Evolutionary conservation across 2,888 invertebrate genomes (phyloP).

Genomic region (Cheilosia urbana): DNA sequence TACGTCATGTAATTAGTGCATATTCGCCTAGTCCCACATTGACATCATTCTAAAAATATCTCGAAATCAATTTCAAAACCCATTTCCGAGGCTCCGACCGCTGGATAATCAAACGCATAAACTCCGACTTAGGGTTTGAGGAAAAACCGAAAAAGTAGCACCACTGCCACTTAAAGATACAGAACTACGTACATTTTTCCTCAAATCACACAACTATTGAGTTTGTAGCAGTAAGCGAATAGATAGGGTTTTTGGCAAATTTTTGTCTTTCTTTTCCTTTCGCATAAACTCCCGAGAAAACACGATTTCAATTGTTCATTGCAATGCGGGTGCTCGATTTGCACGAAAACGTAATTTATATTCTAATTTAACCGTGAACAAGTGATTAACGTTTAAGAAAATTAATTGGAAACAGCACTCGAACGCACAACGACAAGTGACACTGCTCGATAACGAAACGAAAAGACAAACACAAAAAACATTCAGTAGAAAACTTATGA

Average conservation of each 20-base stretch:
- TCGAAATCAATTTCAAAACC: conserved; percentile 5
- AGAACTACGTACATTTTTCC: conserved; percentile 68
- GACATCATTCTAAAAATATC: conserved; percentile 55
- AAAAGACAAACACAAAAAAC: conserved; percentile 64
- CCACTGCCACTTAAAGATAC: conserved; percentile 32
- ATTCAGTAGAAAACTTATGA: conserved; percentile 70
- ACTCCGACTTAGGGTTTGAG: neutral
- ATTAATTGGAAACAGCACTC: neutral
- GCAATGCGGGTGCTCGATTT: conserved; percentile 6
- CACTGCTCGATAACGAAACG: conserved; percentile 27
- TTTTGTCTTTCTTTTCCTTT: conserved; percentile 4
- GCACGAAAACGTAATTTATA: conserved; percentile 22
- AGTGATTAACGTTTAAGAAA: neutral
- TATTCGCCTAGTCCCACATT: conserved; percentile 34
- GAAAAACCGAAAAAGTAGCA: neutral
- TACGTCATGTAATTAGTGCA: conserved; percentile 35
- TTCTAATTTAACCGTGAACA: conserved; percentile 8
- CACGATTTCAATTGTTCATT: conserved; percentile 9
- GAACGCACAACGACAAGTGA: conserved; percentile 32
- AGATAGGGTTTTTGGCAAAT: conserved; percentile 21
- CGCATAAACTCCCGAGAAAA: neutral
- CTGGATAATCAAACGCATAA: neutral
- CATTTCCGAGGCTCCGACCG: neutral
- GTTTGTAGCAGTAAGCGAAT: conserved; percentile 37
- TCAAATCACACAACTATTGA: conserved; percentile 53